Conservation (phyloP, 2,113 vertebrate species). For the Ageneiosus marmoratus region DNA sequence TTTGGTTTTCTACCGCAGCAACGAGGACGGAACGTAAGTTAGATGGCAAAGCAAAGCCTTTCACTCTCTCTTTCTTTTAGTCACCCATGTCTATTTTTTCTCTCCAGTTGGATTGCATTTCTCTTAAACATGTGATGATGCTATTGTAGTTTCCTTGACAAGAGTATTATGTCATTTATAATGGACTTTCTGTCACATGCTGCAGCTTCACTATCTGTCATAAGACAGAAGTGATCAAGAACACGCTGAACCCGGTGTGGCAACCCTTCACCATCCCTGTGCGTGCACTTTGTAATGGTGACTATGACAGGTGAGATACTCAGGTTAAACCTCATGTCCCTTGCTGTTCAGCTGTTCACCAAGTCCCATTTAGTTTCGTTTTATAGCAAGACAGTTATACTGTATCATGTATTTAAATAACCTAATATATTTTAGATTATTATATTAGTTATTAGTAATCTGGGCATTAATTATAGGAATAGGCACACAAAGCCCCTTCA, state of each 20-base stretch:
- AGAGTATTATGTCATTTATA: background rate
- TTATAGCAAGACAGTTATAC: background rate
- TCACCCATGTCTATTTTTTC: background rate
- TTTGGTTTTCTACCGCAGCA: slow-evolving; percentile 96
- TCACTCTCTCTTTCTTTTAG: background rate
- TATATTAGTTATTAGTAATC: background rate
- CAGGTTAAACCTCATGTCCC: background rate
- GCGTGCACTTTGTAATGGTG: slow-evolving; percentile 92
- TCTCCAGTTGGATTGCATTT: background rate
- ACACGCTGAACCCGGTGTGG: slow-evolving; percentile 95
- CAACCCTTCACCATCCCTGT: slow-evolving; percentile 95
- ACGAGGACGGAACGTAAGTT: slow-evolving; percentile 97
- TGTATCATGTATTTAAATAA: background rate
- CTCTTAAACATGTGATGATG: background rate
- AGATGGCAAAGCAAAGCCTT: background rate
- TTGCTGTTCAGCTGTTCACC: background rate
- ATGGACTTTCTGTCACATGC: slow-evolving; percentile 19
- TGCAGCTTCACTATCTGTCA: slow-evolving; percentile 80
- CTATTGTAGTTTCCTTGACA: background rate
- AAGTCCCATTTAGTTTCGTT: background rate
- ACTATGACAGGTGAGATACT: slow-evolving; percentile 88
- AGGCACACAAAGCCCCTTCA: background rate
- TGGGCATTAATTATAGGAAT: background rate
- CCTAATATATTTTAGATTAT: background rate
- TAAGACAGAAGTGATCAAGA: slow-evolving; percentile 81